These are phyloP conservation scores for Oxyura jamaicensis DNA, from an alignment of 2,113 vertebrate genomes.

Conservation along the genomic window DNA sequence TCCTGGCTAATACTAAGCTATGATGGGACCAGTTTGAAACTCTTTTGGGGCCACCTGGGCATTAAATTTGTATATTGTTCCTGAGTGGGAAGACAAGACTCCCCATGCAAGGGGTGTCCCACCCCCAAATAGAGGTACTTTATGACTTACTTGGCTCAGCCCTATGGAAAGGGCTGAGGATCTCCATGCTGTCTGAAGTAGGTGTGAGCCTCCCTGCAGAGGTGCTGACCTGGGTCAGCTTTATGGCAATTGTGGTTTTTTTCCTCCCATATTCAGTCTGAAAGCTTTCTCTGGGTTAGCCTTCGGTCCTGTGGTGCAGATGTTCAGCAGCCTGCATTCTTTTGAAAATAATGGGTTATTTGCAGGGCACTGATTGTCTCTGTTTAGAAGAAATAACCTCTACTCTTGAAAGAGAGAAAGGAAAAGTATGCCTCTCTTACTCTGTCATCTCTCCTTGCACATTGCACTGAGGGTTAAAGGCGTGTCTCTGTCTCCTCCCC, in stretches of 20 bases:
- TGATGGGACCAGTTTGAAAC: background rate
- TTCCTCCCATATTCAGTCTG: background rate
- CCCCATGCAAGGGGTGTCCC: background rate
- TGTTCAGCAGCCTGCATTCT: constrained; percentile 30
- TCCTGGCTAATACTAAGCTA: background rate
- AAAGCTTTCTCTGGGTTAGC: constrained; percentile 7
- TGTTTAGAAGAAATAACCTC: background rate
- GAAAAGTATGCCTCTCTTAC: background rate
- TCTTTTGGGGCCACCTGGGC: background rate
- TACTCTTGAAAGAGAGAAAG: background rate
- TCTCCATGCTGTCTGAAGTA: background rate
- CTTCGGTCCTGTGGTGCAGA: background rate
- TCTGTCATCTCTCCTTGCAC: constrained; percentile 23
- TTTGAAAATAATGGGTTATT: constrained; percentile 52
- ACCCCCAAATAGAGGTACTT: background rate
- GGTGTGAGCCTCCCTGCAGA: background rate
- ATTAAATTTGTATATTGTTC: background rate
- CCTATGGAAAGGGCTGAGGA: background rate
- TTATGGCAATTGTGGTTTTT: background rate
- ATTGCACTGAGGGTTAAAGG: constrained; percentile 49
- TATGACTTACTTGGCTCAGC: background rate
- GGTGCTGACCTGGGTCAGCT: background rate
- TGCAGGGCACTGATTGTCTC: constrained; percentile 5
- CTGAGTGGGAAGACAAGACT: background rate
- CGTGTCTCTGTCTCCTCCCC: constrained; percentile 62